phyloP scores from a whole-genome alignment of 2,797 vertebrate genomes.

The Peromyscus eremicus region DNA sequence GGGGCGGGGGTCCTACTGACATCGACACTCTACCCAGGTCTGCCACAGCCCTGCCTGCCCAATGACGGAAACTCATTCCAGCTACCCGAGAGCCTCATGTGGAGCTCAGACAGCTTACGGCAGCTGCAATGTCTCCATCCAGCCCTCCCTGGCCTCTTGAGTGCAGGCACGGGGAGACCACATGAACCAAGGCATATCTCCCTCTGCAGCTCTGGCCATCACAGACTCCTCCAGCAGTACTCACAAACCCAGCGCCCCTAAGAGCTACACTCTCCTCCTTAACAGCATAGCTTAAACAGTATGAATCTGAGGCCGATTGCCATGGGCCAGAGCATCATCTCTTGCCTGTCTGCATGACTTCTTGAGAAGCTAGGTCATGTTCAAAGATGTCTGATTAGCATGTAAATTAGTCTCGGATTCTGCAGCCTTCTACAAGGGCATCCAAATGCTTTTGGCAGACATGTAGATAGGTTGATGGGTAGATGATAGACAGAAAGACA shows the following conservation, averaged over 20 bases:
- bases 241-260: not conserved
- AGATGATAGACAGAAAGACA: not conserved
- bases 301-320: constrained; percentile 2
- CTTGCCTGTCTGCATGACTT: not conserved
- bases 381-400: constrained; percentile 42
- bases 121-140: not conserved
- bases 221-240: too few relatives aligned
- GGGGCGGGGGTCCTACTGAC: too few relatives aligned
- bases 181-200: too few relatives aligned
- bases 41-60: not conserved
- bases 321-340: constrained; percentile 36
- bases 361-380: constrained; percentile 62
- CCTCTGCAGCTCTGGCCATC: not conserved
- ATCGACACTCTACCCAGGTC: not conserved
- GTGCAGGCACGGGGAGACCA: not conserved
- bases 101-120: not conserved
- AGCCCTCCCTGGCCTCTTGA: not conserved
- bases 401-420: not conserved
- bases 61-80: not conserved
- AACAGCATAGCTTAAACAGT: not conserved
- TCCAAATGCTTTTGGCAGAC: not conserved
- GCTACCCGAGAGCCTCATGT: not conserved
- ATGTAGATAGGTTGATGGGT: not conserved
- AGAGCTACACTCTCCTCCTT: not conserved
- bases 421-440: constrained; percentile 37